Percentiles rank a stretch among this genome's conserved stretches.
Evolutionary conservation across 2,888 invertebrate genomes (phyloP).

Genomic region (Drosophila niveifrons): DNA sequence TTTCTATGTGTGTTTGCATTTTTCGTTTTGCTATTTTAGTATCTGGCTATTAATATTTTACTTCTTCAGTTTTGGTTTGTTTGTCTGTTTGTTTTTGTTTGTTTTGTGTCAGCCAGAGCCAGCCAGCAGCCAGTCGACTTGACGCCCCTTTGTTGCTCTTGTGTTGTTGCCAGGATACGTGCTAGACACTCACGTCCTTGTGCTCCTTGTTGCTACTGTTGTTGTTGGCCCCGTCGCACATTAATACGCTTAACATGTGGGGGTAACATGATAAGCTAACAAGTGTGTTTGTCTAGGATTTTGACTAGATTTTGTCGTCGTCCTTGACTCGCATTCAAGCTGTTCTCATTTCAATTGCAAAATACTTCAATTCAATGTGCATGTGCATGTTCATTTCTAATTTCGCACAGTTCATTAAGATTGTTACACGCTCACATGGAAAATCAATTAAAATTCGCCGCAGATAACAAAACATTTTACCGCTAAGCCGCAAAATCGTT

Average conservation of each 20-base stretch:
- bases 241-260: constrained; percentile 76
- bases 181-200: constrained; percentile 38
- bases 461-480: constrained; percentile 69
- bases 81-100: constrained; percentile 41
- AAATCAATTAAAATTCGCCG: constrained; percentile 70
- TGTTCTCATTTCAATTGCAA: constrained; percentile 33
- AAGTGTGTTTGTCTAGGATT: constrained; percentile 79
- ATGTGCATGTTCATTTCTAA: constrained; percentile 35
- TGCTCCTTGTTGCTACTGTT: constrained; percentile 5
- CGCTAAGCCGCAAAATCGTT: constrained; percentile 65
- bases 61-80: constrained; percentile 49
- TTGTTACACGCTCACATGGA: constrained; percentile 53
- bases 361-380: constrained; percentile 5
- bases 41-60: constrained; percentile 77
- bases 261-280: constrained; percentile 77
- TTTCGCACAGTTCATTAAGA: constrained; percentile 66
- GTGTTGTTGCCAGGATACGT: constrained; percentile 39
- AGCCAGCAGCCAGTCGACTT: constrained; percentile 50
- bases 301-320: constrained; percentile 71
- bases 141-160: constrained; percentile 55
- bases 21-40: constrained; percentile 65
- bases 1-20: constrained; percentile 49
- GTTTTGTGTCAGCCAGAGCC: constrained; percentile 12
- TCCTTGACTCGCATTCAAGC: constrained; percentile 44
- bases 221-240: constrained; percentile 27